Evolutionary conservation across 2,113 vertebrate species (phyloP), one percentile per base, ranked within the genome.

Genomic region (Semnopithecus entellus): DNA sequence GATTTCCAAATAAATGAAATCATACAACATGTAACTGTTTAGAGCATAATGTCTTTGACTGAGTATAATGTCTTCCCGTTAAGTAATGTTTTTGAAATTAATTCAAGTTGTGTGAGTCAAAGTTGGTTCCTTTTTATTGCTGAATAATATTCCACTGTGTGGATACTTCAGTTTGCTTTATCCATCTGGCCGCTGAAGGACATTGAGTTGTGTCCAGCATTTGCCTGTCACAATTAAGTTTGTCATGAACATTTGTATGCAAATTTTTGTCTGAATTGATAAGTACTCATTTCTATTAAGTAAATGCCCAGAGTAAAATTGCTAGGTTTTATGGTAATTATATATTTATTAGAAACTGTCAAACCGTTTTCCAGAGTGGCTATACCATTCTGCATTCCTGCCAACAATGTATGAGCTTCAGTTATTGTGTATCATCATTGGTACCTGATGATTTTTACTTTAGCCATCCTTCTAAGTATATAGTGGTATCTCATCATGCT

Each of bases 231-330:
- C 30, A 87, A 3, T 35, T 85, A 94, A 94, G 35, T 30, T 22
- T 79, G 38, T 82, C 78, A 2, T 61, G 59, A 93, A 73, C 20
- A 48, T 81, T 86, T 45, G 35, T 61, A 7, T 70, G 20, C n/a
- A 92, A 13, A 43, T 22, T 87, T 90, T 92, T 75, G 7, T 89
- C 48, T 97, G 13, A 82, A 92, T 55, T 55, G 32, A 23, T 76
- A 35, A 94, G 9, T 90, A 78, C 90, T 79, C 40, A 64, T 82
- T 82, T 86, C 16, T 88, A 40, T 95, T 70, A 96, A 96, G 45
- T 87, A 94, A 82, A 75, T 81, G 20, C 11, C 23, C 64, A 16
- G 30, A 76, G 25, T 93, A 16, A 45, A 86, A 13, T 89, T 90
- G 43, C 30, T 75, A 38, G 6, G 11, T 81, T 45, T 88, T 96